Percentiles rank a stretch among this genome's conserved stretches.
phyloP scores from a whole-genome alignment of 2,888 invertebrate genomes.

The Metellina segmentata region DNA sequence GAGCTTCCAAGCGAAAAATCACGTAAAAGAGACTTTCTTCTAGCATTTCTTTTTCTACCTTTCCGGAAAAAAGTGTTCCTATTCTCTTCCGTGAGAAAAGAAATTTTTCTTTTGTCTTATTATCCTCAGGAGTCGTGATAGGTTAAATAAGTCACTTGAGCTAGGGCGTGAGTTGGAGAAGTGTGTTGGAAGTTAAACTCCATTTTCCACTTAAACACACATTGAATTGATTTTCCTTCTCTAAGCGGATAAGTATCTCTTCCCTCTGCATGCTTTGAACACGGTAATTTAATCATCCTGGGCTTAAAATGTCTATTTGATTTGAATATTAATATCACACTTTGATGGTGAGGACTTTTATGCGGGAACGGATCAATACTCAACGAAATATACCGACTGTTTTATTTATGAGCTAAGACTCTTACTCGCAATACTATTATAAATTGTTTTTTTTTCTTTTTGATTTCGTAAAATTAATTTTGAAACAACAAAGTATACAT shows the following conservation, averaged over 20 bases:
- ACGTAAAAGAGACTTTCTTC: not conserved
- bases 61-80: not conserved
- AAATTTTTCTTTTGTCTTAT: not conserved
- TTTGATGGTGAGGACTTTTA: no score
- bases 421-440: no score
- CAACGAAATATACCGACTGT: no score
- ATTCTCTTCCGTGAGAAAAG: not conserved
- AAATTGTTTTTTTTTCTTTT: no score
- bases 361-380: no score
- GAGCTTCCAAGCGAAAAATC: not conserved
- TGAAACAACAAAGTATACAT: no score
- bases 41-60: not conserved
- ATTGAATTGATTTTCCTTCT: not conserved
- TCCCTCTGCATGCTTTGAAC: not conserved
- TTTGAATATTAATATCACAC: no score
- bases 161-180: not conserved
- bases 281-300: not conserved
- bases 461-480: no score
- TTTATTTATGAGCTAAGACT: no score
- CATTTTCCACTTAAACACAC: slow-evolving; percentile 1
- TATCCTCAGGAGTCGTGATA: not conserved
- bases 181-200: not conserved
- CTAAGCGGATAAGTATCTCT: not conserved
- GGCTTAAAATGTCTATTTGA: no score
- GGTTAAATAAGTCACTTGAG: slow-evolving; percentile 1